phyloP scores from a whole-genome alignment of 2,888 invertebrate genomes.

The Microdon myrmicae region DNA sequence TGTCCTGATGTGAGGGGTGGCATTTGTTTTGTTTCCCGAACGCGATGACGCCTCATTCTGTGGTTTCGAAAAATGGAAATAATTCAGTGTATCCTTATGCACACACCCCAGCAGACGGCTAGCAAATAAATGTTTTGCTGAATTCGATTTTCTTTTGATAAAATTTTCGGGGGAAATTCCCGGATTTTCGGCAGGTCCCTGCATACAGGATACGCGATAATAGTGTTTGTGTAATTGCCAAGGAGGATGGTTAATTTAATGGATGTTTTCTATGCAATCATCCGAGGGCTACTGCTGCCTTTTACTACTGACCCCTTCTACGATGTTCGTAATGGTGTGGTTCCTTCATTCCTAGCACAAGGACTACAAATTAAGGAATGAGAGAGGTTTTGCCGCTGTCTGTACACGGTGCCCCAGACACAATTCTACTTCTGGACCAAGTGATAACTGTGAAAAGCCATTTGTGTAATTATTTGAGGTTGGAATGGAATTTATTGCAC shows the following conservation, averaged over 20 bases:
- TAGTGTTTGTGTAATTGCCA: constrained; percentile 48
- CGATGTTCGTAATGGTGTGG: too few species aligned
- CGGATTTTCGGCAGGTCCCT: constrained; percentile 29
- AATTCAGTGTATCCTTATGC: constrained; percentile 47
- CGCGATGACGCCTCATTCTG: constrained; percentile 45
- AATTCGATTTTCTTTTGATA: constrained; percentile 14
- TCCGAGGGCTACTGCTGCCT: constrained; percentile 23
- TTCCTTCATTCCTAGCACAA: too few species aligned
- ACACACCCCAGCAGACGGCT: constrained; percentile 15
- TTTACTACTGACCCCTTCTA: too few species aligned
- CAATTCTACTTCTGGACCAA: constrained; percentile 35
- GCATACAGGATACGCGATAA: constrained; percentile 35
- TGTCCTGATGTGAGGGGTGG: constrained; percentile 40
- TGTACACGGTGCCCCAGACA: too few species aligned
- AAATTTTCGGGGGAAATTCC: constrained; percentile 13
- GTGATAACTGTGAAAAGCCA: constrained; percentile 50
- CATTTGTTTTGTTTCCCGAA: constrained; percentile 32
- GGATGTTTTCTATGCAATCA: constrained; percentile 46
- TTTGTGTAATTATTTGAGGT: constrained; percentile 50
- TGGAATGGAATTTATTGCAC: constrained; percentile 47
- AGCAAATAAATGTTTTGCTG: constrained; percentile 22
- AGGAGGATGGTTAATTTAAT: constrained; percentile 49
- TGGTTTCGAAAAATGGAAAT: constrained; percentile 37
- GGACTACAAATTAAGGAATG: too few species aligned
- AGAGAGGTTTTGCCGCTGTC: constrained; percentile 29